Evolutionary conservation across 2,888 invertebrate genomes (phyloP).

Genomic region (Drosophila nigritarsus): DNA sequence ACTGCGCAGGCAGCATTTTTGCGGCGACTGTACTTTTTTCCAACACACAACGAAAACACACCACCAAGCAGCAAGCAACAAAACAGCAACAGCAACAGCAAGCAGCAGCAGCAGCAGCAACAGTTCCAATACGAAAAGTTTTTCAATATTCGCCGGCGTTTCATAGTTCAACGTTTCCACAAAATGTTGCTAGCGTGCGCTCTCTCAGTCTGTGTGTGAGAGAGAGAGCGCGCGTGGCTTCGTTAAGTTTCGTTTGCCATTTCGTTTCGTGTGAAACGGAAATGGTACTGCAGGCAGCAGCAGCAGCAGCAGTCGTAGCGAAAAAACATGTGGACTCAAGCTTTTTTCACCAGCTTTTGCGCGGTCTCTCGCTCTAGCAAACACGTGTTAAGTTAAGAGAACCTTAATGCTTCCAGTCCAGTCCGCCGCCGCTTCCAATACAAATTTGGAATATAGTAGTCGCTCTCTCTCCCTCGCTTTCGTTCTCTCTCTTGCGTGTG

Average conservation of each 20-base stretch:
- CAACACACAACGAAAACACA: slow-evolving; percentile 68
- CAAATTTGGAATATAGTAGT: slow-evolving; percentile 47
- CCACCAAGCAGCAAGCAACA: slow-evolving; percentile 55
- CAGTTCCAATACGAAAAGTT: slow-evolving; percentile 79
- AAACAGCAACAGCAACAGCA: slow-evolving; percentile 23
- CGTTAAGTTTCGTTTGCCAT: slow-evolving; percentile 60
- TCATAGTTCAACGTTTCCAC: slow-evolving; percentile 50
- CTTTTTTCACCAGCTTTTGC: slow-evolving; percentile 58
- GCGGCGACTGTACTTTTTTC: slow-evolving; percentile 85
- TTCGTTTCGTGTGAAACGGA: slow-evolving; percentile 66
- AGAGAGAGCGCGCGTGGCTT: slow-evolving; percentile 43
- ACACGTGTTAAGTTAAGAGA: slow-evolving; percentile 64
- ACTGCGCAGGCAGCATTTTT: slow-evolving; percentile 72
- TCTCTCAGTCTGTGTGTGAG: slow-evolving; percentile 22
- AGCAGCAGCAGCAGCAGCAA: slow-evolving; percentile 71
- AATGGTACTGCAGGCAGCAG: slow-evolving; percentile 48
- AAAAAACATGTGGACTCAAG: slow-evolving; percentile 78
- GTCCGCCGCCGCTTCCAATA: slow-evolving; percentile 41
- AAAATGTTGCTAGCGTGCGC: slow-evolving; percentile 73
- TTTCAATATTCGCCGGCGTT: slow-evolving; percentile 81
- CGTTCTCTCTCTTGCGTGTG: slow-evolving; percentile 30
- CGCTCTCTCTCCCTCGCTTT: slow-evolving; percentile 14
- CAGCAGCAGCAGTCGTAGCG: slow-evolving; percentile 43
- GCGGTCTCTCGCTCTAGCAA: slow-evolving; percentile 35
- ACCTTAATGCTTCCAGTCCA: slow-evolving; percentile 65